Base-by-base conservation (phyloP, 2,888 invertebrate genomes). In the Apantesis nais region DNA sequence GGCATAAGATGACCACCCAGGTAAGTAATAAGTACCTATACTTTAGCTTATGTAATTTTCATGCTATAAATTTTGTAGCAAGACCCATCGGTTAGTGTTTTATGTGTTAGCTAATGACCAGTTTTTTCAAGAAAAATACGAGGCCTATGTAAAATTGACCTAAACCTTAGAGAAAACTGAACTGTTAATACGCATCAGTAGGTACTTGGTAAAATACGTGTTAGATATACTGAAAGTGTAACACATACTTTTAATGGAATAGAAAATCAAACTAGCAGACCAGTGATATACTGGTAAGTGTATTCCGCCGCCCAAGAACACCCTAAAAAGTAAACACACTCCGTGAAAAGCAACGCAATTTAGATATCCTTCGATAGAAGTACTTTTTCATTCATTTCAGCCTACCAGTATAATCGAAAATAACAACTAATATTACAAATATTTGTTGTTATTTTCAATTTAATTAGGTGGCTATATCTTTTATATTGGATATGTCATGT, bases 401-500 rank as follows among this genome's bases (percentile, higher is more conserved):
- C n/a, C n/a, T n/a, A n/a, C n/a, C n/a, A n/a, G n/a, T n/a, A n/a
- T n/a, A n/a, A n/a, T n/a, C n/a, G n/a, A n/a, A n/a, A n/a, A n/a
- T n/a, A n/a, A n/a, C n/a, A n/a, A n/a, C n/a, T n/a, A n/a, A n/a
- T n/a, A n/a, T n/a, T n/a, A n/a, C n/a, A n/a, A n/a, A 11, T 52
- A 52, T 12, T 31, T 31, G 19, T 25, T 31, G 22, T 60, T 60
- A 60, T 60, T 60, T 62, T 62, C 22, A 11, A 22, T 62, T 62
- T n/a, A 62, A 62, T 62, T 37, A 52, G 52, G 31, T 63, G 44
- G 44, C 22, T 9, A 52, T 62, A 62, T 34, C 22, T 37, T 37
- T 58, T 12, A 19, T 31, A 39, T 31, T 48, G 29, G 31, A 29
- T 14, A 25, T 61, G 44, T 67, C 61, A 66, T 29, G 29, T 31